These are phyloP conservation scores for Lacerta agilis DNA, from an alignment of 2,797 vertebrate species.

Conservation along the genomic window DNA sequence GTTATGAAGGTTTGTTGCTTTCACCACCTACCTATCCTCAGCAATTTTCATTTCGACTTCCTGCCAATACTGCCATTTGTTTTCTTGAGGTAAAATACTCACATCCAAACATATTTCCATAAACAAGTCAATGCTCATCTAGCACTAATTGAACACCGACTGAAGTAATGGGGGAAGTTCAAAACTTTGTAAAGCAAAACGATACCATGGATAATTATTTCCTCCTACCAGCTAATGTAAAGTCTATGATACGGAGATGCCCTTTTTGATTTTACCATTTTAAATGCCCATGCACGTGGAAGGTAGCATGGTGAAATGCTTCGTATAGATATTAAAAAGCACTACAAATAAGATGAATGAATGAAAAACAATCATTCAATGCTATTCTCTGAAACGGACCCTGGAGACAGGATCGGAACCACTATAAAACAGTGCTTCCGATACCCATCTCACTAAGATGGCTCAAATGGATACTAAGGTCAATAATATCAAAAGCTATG, in stretches of 20 bases:
- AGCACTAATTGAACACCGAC: neutral
- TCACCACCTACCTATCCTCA: constrained; percentile 11
- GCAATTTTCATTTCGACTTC: constrained; percentile 8
- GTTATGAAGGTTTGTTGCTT: constrained; percentile 7
- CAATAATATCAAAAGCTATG: too few relatives aligned
- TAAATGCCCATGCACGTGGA: neutral
- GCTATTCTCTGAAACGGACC: too few relatives aligned
- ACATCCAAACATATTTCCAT: neutral
- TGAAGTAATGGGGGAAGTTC: neutral
- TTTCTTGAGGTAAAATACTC: neutral
- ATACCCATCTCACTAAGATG: too few relatives aligned
- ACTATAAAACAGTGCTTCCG: too few relatives aligned
- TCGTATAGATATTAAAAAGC: neutral
- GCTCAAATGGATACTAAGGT: too few relatives aligned
- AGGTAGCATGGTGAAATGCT: neutral
- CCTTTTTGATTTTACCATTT: neutral
- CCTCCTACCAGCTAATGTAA: constrained; percentile 28
- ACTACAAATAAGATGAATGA: neutral
- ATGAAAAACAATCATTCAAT: too few relatives aligned
- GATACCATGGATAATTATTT: neutral
- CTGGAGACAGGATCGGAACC: too few relatives aligned
- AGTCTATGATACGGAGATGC: neutral
- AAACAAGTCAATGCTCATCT: neutral
- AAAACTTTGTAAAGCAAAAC: constrained; percentile 20
- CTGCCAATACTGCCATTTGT: neutral